Evolutionary conservation across 2,888 invertebrate genomes (phyloP), one percentile per base, ranked within the genome.

Genomic region (Cheilosia soror): DNA sequence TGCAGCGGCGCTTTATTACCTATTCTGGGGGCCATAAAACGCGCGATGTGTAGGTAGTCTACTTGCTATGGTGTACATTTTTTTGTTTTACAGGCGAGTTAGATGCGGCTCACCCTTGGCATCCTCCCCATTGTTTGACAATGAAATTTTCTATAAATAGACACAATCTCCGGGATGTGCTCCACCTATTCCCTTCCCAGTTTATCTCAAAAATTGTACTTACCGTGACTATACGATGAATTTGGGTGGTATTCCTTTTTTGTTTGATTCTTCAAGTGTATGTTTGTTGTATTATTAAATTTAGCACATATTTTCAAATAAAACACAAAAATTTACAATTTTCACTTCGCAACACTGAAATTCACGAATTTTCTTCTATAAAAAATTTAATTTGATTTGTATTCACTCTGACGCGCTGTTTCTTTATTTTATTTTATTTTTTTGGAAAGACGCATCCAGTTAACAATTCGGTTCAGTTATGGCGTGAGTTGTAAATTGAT

Each of bases 391-490:
- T 47, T 51, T 51, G 9, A 29, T 49, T 58, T 66, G 60, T 37
- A 51, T 58, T 84, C 80, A 84, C 84, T 84, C 79, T 76, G 80
- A 75, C 78, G 71, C 80, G 71, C 65, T 62, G 66, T 69, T 42
- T 37, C 13, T 57, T 76, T 55, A 49, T 11, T n/a, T n/a, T n/a
- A n/a, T n/a, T n/a, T n/a, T n/a, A n/a, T n/a, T 53, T 55, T 57
- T 37, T 53, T 29, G 49, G 7, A 20, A 60, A 62, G 20, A 29
- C 77, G 79, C 79, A 29, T 78, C 55, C 69, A 84, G 83, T 68
- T 75, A 68, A 63, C 9, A 49, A 37, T 7, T 11, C 11, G 2
- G 37, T 47, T 25, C 33, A 31, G 20, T 29, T 55, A 55, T 53
- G 51, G 51, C 71, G 44, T 58, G 51, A 68, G 55, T 42, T 60